Evolutionary conservation across 2,888 invertebrate species (phyloP).

Genomic region (Hyposoter didymator): DNA sequence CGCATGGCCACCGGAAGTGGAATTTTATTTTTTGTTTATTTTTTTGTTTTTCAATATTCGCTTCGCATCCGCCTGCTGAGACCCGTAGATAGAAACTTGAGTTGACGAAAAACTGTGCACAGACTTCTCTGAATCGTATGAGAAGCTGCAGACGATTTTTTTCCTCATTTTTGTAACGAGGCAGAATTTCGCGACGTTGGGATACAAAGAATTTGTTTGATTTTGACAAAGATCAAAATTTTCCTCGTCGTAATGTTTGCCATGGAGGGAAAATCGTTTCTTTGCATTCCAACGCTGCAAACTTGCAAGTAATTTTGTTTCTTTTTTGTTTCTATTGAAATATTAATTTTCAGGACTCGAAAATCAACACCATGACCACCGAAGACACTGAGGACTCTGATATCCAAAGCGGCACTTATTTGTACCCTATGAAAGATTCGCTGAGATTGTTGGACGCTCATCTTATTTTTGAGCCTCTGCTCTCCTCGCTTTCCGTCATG

Average conservation of each 20-base stretch:
- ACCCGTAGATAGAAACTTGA: conserved; percentile 31
- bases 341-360: conserved; percentile 80
- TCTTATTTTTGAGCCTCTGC: conserved; percentile 95
- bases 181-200: no score
- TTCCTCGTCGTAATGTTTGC: no score
- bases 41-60: background rate
- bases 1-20: background rate
- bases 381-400: conserved; percentile 83
- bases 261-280: background rate
- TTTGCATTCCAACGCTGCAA: no score
- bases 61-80: conserved; percentile 24
- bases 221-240: no score
- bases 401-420: conserved; percentile 86
- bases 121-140: background rate
- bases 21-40: background rate
- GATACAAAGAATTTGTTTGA: no score
- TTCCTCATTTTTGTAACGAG: background rate
- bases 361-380: conserved; percentile 84
- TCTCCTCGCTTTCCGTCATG: conserved; percentile 95
- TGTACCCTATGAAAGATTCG: conserved; percentile 93
- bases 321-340: background rate
- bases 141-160: background rate
- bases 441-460: conserved; percentile 95
- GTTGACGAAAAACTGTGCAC: background rate
- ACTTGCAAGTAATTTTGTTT: no score